Conservation (phyloP, 2,888 invertebrate species). For the Melanostoma scalare region DNA sequence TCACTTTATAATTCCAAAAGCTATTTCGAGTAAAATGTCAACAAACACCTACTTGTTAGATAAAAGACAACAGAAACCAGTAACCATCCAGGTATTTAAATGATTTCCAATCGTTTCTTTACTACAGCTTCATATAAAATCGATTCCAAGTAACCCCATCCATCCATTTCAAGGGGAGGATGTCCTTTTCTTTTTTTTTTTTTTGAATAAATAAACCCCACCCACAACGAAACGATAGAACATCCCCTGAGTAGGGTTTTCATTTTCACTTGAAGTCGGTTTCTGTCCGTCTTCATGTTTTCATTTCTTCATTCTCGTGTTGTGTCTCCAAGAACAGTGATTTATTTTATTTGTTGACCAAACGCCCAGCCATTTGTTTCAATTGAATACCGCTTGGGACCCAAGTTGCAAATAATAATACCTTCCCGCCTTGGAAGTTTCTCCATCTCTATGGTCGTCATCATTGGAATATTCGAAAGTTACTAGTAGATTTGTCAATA, state of each 20-base stretch:
- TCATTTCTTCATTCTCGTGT: constrained; percentile 7
- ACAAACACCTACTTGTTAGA: constrained; percentile 3
- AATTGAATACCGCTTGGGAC: constrained; percentile 67
- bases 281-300: constrained; percentile 21
- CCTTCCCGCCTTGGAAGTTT: constrained; percentile 5
- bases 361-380: constrained; percentile 71
- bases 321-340: constrained; percentile 46
- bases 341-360: constrained; percentile 70
- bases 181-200: neutral
- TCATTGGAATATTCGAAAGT: constrained; percentile 50
- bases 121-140: neutral
- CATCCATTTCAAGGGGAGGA: constrained; percentile 8
- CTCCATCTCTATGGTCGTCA: constrained; percentile 10
- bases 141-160: neutral
- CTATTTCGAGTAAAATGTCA: constrained; percentile 24
- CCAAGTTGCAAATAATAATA: constrained; percentile 59
- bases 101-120: neutral
- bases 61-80: constrained; percentile 13
- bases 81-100: constrained; percentile 30
- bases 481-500: constrained; percentile 71
- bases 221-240: neutral
- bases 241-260: constrained; percentile 9
- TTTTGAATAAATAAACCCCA: constrained; percentile 32
- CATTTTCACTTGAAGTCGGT: constrained; percentile 6
- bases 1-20: neutral